Base-by-base conservation (phyloP, 30 jellyfish, hydroid and myxozoan species). In the Nemopilema nomurai region DNA sequence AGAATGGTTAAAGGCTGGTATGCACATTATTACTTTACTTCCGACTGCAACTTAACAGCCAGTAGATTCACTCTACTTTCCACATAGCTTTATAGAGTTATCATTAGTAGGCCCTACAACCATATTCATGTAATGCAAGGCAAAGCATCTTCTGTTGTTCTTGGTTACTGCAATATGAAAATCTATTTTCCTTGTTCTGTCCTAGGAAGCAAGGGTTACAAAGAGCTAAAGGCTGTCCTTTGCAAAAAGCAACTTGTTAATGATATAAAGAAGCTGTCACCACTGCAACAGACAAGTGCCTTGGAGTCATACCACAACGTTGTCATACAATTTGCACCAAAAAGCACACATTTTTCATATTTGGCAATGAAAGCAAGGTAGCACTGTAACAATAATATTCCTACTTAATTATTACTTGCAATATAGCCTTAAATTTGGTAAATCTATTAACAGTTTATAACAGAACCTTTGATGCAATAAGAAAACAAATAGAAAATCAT, bases 331-430 rank as follows among this genome's bases (percentile, higher is more conserved):
- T 78, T 78, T 78, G 79, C 88, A 7, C 88, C 88, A 20, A 78
- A 78, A 33, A 78, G 52, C 57, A 78, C 88, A 78, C 77, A 52
- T 57, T 78, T 62, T 64, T 57, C 32, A 51, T 52, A 7, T 63
- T 62, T 78, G 77, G 77, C 68, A 20, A 78, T 78, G 88, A 78
- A 78, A 78, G 88, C 88, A 57, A 62, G 88, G 88, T 78, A 33
- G 65, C 57, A 41, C 57, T 41, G 9, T 41, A 41, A 13, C 57
- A 41, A 41, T 41, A 41, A 41, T 41, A 41, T 41, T 41, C 57
- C 57, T 41, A 41, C 57, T 41, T 41, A 41, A 41, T 41, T 41
- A 41, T 41, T 41, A 41, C 57, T 41, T 41, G 57, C 57, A 41
- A 41, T 41, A 41, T 41, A 41, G 57, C 57, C 57, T 41, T 41